phyloP scores from a whole-genome alignment of 2,888 invertebrate genomes.

The Crocallis elinguaria region DNA sequence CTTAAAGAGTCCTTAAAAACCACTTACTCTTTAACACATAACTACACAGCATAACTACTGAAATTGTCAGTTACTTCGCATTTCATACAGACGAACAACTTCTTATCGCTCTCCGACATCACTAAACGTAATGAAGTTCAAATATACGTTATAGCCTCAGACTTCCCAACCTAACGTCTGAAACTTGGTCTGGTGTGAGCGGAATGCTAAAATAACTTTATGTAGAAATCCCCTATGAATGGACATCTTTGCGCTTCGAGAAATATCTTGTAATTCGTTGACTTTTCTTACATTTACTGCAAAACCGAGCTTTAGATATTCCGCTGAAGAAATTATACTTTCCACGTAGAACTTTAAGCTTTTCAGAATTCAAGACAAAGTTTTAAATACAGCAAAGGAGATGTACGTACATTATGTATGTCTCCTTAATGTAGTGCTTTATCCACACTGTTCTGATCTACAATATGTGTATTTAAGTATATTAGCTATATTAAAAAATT shows the following conservation, averaged over 20 bases:
- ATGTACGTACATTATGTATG: neutral
- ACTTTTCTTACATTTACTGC: conserved; percentile 13
- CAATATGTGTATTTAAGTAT: too few species aligned
- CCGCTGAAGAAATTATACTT: conserved; percentile 2
- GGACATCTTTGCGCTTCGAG: conserved; percentile 22
- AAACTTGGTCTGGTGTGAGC: conserved; percentile 26
- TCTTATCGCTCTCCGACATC: conserved; percentile 12
- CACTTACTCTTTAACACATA: neutral
- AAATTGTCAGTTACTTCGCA: conserved; percentile 4
- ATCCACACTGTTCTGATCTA: too few species aligned
- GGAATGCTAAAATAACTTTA: conserved; percentile 27
- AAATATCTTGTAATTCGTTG: conserved; percentile 20
- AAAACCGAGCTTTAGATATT: conserved; percentile 13
- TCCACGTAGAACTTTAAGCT: neutral
- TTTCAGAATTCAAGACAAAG: neutral
- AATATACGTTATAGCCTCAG: conserved; percentile 13
- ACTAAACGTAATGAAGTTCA: conserved; percentile 21
- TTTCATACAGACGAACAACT: conserved; percentile 11
- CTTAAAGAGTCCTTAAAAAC: neutral
- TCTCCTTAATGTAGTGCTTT: too few species aligned
- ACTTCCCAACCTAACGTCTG: conserved; percentile 14
- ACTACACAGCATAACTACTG: neutral
- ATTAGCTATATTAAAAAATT: too few species aligned
- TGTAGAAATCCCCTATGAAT: conserved; percentile 24
- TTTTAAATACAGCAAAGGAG: neutral